phyloP scores from a whole-genome alignment of 2,797 vertebrate genomes.

The Fratercula arctica region DNA sequence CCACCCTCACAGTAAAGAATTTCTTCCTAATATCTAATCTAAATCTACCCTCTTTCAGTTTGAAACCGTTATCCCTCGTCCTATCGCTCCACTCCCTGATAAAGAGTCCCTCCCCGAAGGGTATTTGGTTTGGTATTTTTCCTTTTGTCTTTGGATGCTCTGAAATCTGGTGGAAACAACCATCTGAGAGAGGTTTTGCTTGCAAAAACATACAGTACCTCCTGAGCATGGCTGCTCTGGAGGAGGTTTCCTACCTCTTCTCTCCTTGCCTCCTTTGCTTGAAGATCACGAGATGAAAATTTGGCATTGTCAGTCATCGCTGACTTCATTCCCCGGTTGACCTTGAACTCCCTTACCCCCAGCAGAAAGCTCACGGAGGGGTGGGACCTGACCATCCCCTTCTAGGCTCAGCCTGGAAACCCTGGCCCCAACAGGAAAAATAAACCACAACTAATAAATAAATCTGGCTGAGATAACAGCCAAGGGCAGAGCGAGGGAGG shows the following conservation, averaged over 20 bases:
- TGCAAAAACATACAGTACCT: not conserved
- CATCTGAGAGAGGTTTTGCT: not conserved
- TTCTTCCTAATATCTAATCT: too few species aligned
- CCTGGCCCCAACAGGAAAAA: not conserved
- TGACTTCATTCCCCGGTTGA: not conserved
- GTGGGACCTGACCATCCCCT: not conserved
- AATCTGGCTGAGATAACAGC: not conserved
- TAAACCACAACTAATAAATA: not conserved
- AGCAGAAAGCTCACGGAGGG: not conserved
- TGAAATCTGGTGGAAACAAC: not conserved
- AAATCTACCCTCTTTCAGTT: too few species aligned
- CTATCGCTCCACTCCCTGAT: too few species aligned
- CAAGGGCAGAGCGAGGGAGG: not conserved
- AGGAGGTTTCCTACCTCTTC: not conserved
- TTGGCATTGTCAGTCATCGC: not conserved
- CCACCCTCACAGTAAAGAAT: too few species aligned
- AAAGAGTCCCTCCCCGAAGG: too few species aligned
- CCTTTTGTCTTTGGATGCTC: not conserved
- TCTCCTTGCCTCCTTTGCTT: not conserved
- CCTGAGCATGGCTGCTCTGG: rapidly evolving
- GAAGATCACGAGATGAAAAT: not conserved
- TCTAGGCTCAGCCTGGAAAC: not conserved
- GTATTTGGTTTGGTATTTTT: not conserved
- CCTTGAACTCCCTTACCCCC: not conserved
- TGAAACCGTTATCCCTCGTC: too few species aligned